These are phyloP conservation scores for Capitella teleta DNA, from an alignment of 1,140 invertebrate species.

Conservation along the genomic window DNA sequence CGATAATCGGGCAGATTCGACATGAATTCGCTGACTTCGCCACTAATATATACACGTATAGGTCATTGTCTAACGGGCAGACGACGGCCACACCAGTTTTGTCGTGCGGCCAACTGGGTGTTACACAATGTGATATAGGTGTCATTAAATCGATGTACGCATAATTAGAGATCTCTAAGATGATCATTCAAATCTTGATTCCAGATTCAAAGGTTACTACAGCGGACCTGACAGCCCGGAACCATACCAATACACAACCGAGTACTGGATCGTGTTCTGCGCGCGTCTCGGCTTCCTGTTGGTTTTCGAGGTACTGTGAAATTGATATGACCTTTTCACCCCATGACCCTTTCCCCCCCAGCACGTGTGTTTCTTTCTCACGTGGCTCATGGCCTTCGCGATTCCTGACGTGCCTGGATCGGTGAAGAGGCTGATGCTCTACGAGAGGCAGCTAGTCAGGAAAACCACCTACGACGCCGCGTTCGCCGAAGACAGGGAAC, in stretches of 20 bases:
- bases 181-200: not conserved
- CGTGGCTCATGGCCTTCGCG: conserved; percentile 70
- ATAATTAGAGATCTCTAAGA: too few species aligned
- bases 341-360: conserved; percentile 40
- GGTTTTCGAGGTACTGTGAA: conserved; percentile 67
- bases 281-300: conserved; percentile 83
- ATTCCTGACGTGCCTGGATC: conserved; percentile 73
- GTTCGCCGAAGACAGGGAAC: too few species aligned
- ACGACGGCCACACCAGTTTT: too few species aligned
- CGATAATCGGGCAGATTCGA: too few species aligned
- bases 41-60: too few species aligned
- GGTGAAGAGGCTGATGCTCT: conserved; percentile 63
- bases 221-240: not conserved
- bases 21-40: too few species aligned
- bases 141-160: too few species aligned
- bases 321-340: not conserved
- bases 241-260: conserved; percentile 46
- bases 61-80: too few species aligned
- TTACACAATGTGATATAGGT: too few species aligned
- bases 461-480: conserved; percentile 3
- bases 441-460: conserved; percentile 49
- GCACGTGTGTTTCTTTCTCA: conserved; percentile 72
- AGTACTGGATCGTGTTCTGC: conserved; percentile 89
- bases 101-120: too few species aligned
- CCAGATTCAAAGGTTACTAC: conserved; percentile 35